phyloP scores from a whole-genome alignment of 2,113 vertebrate genomes.

The Saimiri boliviensis region DNA sequence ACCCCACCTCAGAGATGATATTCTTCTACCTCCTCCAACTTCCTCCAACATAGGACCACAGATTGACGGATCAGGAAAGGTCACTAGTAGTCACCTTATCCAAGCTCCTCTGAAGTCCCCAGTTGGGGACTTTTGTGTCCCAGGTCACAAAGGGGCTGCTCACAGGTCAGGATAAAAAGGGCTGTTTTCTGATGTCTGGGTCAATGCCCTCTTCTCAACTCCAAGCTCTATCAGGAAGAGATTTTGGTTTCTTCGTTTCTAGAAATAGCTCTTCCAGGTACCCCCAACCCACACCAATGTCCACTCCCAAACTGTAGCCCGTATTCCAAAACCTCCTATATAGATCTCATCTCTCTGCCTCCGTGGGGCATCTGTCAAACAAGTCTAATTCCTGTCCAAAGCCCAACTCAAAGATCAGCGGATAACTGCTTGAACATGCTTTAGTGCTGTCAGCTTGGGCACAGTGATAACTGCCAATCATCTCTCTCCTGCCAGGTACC shows the following conservation, averaged over 20 bases:
- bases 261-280: neutral
- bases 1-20: neutral
- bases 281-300: neutral
- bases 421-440: neutral
- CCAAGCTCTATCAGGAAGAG: neutral
- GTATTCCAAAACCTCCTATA: neutral
- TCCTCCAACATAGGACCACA: neutral
- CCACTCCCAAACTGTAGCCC: neutral
- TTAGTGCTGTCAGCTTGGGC: neutral
- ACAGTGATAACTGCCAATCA: fast-evolving
- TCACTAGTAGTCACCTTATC: neutral
- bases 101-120: neutral
- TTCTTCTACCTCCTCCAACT: neutral
- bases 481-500: slow-evolving; percentile 59
- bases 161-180: neutral
- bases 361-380: neutral
- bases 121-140: neutral
- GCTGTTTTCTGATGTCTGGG: neutral
- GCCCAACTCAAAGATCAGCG: neutral
- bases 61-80: neutral
- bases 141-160: neutral
- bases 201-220: neutral
- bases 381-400: neutral
- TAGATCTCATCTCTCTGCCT: neutral
- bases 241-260: neutral